phyloP scores from a whole-genome alignment of 1,140 invertebrate genomes.

The Trichonephila inaurata region DNA sequence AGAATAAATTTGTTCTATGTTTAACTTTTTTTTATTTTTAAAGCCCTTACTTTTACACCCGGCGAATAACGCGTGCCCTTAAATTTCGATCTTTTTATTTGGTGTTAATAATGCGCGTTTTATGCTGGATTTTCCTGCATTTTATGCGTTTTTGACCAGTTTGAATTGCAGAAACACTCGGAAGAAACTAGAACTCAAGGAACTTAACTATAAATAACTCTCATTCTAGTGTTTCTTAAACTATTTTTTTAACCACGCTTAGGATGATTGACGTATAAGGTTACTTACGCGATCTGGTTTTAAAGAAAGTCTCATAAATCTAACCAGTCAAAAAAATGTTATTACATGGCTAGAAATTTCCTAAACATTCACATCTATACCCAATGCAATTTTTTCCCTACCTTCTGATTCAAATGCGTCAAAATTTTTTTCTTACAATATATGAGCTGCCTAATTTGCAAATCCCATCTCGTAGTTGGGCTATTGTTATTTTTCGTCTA shows the following conservation, averaged over 20 bases:
- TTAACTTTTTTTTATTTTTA: no score
- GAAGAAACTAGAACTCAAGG: no score
- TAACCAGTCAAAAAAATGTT: neutral
- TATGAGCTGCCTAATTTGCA: neutral
- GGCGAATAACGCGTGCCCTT: no score
- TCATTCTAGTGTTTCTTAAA: neutral
- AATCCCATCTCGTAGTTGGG: neutral
- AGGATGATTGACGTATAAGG: neutral
- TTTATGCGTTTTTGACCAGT: no score
- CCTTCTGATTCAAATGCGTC: neutral
- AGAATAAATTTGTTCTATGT: no score
- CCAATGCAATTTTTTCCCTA: neutral
- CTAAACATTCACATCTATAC: neutral
- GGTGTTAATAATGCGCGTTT: no score
- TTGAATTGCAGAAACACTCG: no score
- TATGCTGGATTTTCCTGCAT: no score
- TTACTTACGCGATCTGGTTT: neutral
- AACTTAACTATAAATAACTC: no score
- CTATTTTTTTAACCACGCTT: neutral
- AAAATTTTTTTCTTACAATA: neutral
- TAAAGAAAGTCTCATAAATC: neutral
- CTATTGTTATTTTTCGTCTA: neutral
- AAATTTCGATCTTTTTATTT: no score
- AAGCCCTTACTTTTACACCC: no score
- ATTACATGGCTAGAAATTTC: neutral